Evolutionary conservation across 1,140 invertebrate genomes (phyloP), one percentile per base, ranked within the genome.

Genomic region (Drosophila orosa): DNA sequence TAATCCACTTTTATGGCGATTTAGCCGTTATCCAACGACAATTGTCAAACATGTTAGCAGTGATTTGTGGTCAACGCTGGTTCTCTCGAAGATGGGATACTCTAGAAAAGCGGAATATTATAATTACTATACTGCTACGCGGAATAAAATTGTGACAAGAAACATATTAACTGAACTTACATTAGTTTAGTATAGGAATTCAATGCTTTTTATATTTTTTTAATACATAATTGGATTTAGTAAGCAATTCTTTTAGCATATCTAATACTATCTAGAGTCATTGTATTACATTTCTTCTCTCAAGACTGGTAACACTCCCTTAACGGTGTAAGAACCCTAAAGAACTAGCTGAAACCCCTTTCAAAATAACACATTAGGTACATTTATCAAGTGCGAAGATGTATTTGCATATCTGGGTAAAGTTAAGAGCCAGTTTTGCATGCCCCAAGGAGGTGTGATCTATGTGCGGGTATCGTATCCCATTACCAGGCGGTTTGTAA

Each of bases 1-100:
- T 71, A 57, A 71, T 71, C 52, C 66, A 72, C 68, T 71, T 72
- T 72, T 72, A 72, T 72, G 68, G 68, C 66, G 33, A 48, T 71
- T 71, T 72, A 71, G 68, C 68, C 68, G 68, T 68, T 72, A 71
- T 71, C 68, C 65, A 47, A 58, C 33, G 52, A 69, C 66, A 71
- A 71, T 58, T 71, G 68, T 71, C 52, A 33, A 52, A 42, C 65
- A 67, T 40, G 65, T 37, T 67, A 10, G 6, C 39, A 65, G 44
- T 72, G 68, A 72, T 58, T 31, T 69, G 68, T 48, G 48, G 33
- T 58, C 17, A 10, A 39, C 10, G 10, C 0, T 5, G 13, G 42
- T 3, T 13, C 8, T 7, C 13, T 8, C 42, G 68, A 45, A 29
- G n/a, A 33, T 25, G 0, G 10, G 7, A 58, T 58, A n/a, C 68